These are phyloP conservation scores for Agrilus biguttatus DNA, from an alignment of 2,888 invertebrate genomes.

Conservation along the genomic window DNA sequence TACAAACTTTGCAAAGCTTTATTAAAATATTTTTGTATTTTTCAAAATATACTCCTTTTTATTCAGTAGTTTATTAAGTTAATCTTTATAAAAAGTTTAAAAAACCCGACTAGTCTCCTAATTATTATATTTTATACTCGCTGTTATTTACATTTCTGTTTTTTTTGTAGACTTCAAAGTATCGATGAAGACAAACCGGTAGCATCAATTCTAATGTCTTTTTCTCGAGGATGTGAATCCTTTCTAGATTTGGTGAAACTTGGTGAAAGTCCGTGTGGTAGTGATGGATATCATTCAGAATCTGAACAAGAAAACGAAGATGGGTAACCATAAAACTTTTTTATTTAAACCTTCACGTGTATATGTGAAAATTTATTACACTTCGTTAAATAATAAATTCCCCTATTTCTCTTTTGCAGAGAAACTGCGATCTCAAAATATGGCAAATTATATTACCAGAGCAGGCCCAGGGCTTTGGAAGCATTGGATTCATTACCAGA, in stretches of 20 bases:
- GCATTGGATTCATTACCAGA: constrained; percentile 70
- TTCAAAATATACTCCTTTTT: too few species aligned
- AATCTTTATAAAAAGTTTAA: too few species aligned
- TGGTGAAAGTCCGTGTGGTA: constrained; percentile 40
- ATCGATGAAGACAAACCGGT: constrained; percentile 40
- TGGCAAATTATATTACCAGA: constrained; percentile 71
- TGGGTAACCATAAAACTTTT: constrained; percentile 17
- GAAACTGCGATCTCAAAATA: constrained; percentile 64
- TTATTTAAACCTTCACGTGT: too few species aligned
- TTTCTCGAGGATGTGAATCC: constrained; percentile 58
- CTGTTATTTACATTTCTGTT: not conserved
- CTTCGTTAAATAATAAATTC: not conserved
- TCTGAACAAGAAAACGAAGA: constrained; percentile 39
- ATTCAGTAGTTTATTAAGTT: too few species aligned
- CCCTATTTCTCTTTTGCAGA: constrained; percentile 25
- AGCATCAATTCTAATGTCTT: constrained; percentile 58
- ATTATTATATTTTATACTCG: too few species aligned
- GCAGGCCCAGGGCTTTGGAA: constrained; percentile 72
- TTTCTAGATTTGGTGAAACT: constrained; percentile 61
- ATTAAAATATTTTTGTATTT: too few species aligned
- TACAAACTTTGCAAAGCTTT: too few species aligned
- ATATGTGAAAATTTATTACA: not conserved
- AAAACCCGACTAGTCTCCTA: too few species aligned
- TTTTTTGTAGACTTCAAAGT: constrained; percentile 24
- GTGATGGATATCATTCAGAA: constrained; percentile 77